Conservation (phyloP, 2,888 invertebrate species). For the Machimus atricapillus region DNA sequence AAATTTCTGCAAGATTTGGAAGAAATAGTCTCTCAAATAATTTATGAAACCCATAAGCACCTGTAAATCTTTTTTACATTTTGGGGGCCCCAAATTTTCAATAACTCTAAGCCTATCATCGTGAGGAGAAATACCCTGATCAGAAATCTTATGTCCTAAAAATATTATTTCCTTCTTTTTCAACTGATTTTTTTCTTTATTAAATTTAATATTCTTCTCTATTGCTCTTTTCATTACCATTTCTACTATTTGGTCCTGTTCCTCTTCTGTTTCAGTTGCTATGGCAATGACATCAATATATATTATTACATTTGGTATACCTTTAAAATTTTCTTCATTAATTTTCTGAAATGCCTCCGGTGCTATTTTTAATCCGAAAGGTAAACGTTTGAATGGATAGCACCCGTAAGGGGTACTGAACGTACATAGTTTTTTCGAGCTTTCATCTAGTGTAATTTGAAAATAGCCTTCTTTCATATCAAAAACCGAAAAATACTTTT, state of each 20-base stretch:
- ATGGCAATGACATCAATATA: slow-evolving; percentile 54
- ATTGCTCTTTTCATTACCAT: slow-evolving; percentile 47
- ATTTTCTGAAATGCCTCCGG: no score
- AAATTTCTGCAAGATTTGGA: not conserved
- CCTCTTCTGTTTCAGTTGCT: slow-evolving; percentile 25
- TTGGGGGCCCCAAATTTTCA: not conserved
- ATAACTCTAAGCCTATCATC: not conserved
- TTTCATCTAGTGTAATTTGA: no score
- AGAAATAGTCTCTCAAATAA: not conserved
- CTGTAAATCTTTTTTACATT: not conserved
- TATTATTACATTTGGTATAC: slow-evolving; percentile 50
- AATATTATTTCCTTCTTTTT: no score
- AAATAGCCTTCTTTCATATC: no score
- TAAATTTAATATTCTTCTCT: no score
- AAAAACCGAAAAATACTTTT: not conserved
- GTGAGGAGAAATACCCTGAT: slow-evolving; percentile 35
- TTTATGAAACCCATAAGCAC: not conserved
- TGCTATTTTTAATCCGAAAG: no score
- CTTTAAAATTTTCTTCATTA: slow-evolving; percentile 41
- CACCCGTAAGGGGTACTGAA: no score
- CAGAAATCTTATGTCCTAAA: slow-evolving; percentile 1
- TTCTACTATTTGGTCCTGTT: slow-evolving; percentile 50
- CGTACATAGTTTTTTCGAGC: no score
- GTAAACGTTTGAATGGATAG: no score
- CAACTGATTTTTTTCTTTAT: no score